A percentile compares a stretch with the other conserved stretches of the same genome.
These are phyloP conservation scores for Tiliacea aurago DNA, from an alignment of 2,888 invertebrate genomes.

Conservation along the genomic window DNA sequence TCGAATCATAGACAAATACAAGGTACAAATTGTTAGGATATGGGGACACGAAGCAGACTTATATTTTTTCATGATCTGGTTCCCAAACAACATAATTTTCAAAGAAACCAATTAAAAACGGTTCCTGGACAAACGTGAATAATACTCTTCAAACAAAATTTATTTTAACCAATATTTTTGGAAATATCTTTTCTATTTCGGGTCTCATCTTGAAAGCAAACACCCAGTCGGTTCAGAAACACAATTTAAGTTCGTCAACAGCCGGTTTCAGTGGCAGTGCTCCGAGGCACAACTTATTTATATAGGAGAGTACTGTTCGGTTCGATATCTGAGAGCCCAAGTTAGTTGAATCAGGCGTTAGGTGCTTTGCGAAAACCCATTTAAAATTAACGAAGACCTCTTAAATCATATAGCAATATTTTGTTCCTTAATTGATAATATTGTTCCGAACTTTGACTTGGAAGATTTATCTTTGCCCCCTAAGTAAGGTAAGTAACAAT, in stretches of 20 bases:
- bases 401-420: conserved; percentile 21
- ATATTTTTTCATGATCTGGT: conserved; percentile 30
- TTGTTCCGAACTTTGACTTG: conserved; percentile 6
- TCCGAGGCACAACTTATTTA: conserved; percentile 71
- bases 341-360: conserved; percentile 68
- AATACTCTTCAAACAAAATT: conserved; percentile 67
- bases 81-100: conserved; percentile 39
- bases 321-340: conserved; percentile 61
- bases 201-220: conserved; percentile 75
- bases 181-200: conserved; percentile 72
- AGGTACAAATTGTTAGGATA: neutral
- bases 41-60: neutral
- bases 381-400: conserved; percentile 60
- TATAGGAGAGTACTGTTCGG: conserved; percentile 65
- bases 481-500: conserved; percentile 26
- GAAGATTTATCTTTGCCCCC: neutral
- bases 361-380: conserved; percentile 56
- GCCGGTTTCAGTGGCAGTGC: conserved; percentile 70
- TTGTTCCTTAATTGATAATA: conserved; percentile 20
- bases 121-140: conserved; percentile 51
- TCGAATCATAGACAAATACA: neutral
- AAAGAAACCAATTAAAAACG: conserved; percentile 57
- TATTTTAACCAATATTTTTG: conserved; percentile 72
- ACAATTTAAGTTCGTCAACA: conserved; percentile 86
- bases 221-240: conserved; percentile 76